Base-by-base conservation (phyloP, 2,888 invertebrate genomes). In the Plebejus argus region DNA sequence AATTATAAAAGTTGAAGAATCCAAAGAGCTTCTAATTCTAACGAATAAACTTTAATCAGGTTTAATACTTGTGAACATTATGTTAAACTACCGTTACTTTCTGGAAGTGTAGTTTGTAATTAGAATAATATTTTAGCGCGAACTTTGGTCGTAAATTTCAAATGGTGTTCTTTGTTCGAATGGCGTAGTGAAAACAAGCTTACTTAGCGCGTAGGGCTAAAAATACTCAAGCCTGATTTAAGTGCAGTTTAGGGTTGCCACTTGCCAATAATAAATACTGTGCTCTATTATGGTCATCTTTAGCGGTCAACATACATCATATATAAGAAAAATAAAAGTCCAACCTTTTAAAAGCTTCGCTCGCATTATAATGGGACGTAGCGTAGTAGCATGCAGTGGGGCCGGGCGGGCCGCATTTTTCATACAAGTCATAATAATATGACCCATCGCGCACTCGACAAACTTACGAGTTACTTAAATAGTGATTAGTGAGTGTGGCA, bases 191-290 rank as follows among this genome's bases (percentile, higher is more conserved):
- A 82, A 83, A 84, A 81, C 81, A 82, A 80, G 81, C 82, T 81
- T 80, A 82, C 82, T 83, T 82, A 82, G 81, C 80, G 80, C 77
- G 79, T 78, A 77, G 79, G 79, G 81, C 82, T 83, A 83, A 83
- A 83, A 83, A 84, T 84, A 82, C 77, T 77, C 78, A 78, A 78
- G 80, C 80, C 81, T 79, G 81, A 81, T 81, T 81, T 80, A 82
- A 83, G 81, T 66, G 28, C 66, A 66, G 66, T 18, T 18, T 66
- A 66, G 66, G 66, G 66, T 66, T 66, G 66, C 66, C 28, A 33
- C 15, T 66, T 66, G 66, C 66, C 28, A 33, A 28, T 12, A 66
- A 15, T 23, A 66, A 28, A 66, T 66, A 66, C 28, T 28, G 28
- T 28, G 6, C 20, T 61, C 28, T n/a, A n/a, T n/a, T n/a, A n/a